Evolutionary conservation across 2,888 invertebrate genomes (phyloP), one percentile per base, ranked within the genome.

Genomic region (Papilio demoleus): DNA sequence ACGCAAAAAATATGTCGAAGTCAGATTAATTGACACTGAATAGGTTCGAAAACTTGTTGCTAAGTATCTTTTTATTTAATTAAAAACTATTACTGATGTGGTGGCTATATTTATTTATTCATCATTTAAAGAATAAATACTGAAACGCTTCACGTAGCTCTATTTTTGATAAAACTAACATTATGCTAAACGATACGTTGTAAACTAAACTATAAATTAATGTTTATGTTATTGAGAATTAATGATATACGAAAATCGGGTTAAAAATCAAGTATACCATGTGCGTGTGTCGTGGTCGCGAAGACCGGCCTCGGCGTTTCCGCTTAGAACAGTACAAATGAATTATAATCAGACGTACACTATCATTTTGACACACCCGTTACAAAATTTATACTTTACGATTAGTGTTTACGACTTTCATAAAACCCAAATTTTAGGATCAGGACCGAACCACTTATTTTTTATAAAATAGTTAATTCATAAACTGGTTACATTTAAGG

Each of bases 181-280:
- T 45, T 19, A 45, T 19, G 42, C 19, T 45, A 45, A 45, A 45
- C 42, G 42, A 19, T 40, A 17, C n/a, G 9, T 59, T 19, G 19
- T 19, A 59, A 38, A 22, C 8, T 50, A 4, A 11, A 5, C 24
- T 17, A 24, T 31, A 31, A 56, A 31, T 56, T n/a, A 17, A 56
- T 31, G 53, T 31, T 31, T 60, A 5, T 60, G 14, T 40, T 19
- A 40, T 60, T 60, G 8, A 17, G 19, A 19, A 34, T 58, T 40
- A 2, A 34, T 58, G 4, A 42, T 31, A 47, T 60, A 47, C 19
- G 22, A 45, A 59, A 47, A 63, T 17, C 59, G 14, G 47, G 47
- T 68, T 68, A 59, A 50, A 64, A 64, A 45, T 68, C 31, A 56
- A 22, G 24, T 27, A 42, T 50, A 68, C 45, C 67, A 64, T 64